A percentile compares a stretch with the other conserved stretches of the same genome.
phyloP scores from a whole-genome alignment of 1,140 invertebrate species.

The Cotesia typhae region DNA sequence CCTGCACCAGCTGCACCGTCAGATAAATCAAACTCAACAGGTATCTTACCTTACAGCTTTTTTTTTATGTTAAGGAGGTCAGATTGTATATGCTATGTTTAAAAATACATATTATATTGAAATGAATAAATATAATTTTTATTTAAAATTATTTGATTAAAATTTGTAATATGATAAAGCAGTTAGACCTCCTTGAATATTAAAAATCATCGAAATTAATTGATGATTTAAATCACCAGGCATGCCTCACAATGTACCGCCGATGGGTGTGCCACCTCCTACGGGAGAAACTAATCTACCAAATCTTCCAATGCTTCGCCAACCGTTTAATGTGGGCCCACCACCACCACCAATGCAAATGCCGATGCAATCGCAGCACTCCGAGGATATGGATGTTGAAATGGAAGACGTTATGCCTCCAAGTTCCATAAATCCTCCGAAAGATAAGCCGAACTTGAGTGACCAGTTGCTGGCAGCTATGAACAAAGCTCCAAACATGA shows the following conservation, averaged over 20 bases:
- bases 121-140: no score
- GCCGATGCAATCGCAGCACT: conserved; percentile 53
- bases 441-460: conserved; percentile 53
- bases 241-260: conserved; percentile 62
- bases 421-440: conserved; percentile 42
- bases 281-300: conserved; percentile 59
- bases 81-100: no score
- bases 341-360: conserved; percentile 62
- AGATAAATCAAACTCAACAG: conserved; percentile 62
- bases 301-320: conserved; percentile 59
- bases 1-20: conserved; percentile 62
- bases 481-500: conserved; percentile 49
- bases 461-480: conserved; percentile 61
- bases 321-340: conserved; percentile 56
- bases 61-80: not conserved
- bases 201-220: conserved; percentile 2
- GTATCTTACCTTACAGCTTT: conserved; percentile 38
- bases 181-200: not conserved
- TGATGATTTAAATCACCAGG: conserved; percentile 44
- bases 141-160: no score
- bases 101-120: no score
- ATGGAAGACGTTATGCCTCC: conserved; percentile 69
- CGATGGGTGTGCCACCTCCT: conserved; percentile 63
- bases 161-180: no score
- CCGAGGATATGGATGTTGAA: conserved; percentile 73